Evolutionary conservation across 1,140 invertebrate species (phyloP), one percentile per base, ranked within the genome.

Genomic region (Trichonephila clavata): DNA sequence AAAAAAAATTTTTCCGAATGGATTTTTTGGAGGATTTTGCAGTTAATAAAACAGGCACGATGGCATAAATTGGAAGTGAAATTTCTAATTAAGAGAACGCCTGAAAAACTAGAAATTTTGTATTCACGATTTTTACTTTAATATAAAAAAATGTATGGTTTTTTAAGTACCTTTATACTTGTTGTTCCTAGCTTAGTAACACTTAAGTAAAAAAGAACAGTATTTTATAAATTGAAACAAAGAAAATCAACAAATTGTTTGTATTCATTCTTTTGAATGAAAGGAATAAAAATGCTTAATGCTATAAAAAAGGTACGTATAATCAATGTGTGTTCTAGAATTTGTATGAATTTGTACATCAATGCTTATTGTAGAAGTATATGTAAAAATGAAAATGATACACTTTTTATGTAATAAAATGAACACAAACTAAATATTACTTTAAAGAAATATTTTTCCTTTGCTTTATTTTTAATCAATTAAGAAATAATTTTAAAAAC

Each of bases 41-140:
- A 77, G 71, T 77, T 77, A 77, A 77, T 77, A 77, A 77, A 77
- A 77, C 27, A 77, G 27, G 71, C 16, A 77, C 16, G 71, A 39
- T 77, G 71, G 5, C 32, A 77, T 77, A 77, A 77, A 77, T 77
- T 77, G 71, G 71, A 77, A 77, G 32, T 77, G 71, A 77, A 77
- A 77, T 39, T 77, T 77, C 71, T 77, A 77, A 77, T 77, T 77
- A 77, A 24, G n/a, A 27, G 14, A 27, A 68, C 71, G 32, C 18
- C 32, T 39, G 16, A 77, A 77, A 18, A 77, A 77, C 71, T 77
- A 14, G 32, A 24, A 32, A 10, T 77, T 77, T 32, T 16, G 27
- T 32, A 77, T 77, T 32, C 68, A 20, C 13, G 13, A 27, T 68
- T 24, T 68, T 13, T 65, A 3, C 8, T 27, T 68, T 14, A 3